These are phyloP conservation scores for Tanypteryx hageni DNA, from an alignment of 2,888 invertebrate species.

Conservation along the genomic window DNA sequence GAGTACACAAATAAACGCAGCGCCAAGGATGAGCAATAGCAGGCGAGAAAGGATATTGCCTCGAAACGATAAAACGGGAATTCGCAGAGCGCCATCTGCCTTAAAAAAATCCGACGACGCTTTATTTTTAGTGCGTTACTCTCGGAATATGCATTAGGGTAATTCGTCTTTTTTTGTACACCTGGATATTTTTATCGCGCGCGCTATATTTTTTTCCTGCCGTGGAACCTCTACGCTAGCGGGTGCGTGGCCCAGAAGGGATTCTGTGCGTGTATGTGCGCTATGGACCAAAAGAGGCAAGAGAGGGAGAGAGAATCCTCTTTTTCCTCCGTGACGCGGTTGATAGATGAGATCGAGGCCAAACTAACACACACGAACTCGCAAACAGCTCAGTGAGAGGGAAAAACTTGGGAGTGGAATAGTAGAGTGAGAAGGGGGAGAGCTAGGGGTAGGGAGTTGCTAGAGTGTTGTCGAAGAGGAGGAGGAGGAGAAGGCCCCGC, in stretches of 20 bases:
- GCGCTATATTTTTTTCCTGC: not conserved
- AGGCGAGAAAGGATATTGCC: not conserved
- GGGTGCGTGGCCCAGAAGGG: not conserved
- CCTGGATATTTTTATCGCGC: not conserved
- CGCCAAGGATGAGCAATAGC: no score
- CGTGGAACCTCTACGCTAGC: not conserved
- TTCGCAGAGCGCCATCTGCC: not conserved
- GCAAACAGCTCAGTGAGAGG: not conserved
- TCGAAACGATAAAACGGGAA: no score
- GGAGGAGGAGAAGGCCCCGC: not conserved
- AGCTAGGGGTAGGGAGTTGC: not conserved
- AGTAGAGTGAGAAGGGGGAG: not conserved
- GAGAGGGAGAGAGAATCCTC: not conserved
- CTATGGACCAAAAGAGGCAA: not conserved
- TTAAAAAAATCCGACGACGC: not conserved
- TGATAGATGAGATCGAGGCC: slow-evolving; percentile 44
- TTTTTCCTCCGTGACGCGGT: not conserved
- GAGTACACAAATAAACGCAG: no score
- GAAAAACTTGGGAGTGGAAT: slow-evolving; percentile 1
- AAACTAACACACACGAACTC: not conserved
- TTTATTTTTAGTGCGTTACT: slow-evolving; percentile 2
- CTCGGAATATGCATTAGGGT: not conserved
- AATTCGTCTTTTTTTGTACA: not conserved
- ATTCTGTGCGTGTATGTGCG: not conserved
- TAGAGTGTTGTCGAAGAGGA: no score